Base-by-base conservation (phyloP, 2,888 invertebrate species). In the Parochlus steinenii region DNA sequence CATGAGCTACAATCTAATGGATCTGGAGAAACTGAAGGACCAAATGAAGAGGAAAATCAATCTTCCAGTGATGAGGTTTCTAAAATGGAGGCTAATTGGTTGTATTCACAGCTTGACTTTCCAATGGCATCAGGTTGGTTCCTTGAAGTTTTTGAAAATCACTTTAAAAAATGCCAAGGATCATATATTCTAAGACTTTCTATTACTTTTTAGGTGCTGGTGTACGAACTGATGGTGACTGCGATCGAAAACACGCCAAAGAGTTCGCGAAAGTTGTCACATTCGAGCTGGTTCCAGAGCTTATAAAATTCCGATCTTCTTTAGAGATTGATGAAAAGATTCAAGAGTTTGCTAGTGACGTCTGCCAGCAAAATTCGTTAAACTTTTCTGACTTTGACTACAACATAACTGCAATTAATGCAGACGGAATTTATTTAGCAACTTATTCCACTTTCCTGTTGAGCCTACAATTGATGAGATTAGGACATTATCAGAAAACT, bases 361-460 rank as follows among this genome's bases (percentile, higher is more conserved):
- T 87, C 47, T 92, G 90, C 55, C 79, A 87, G 61, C 74, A 82
- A 67, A 59, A 59, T 37, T 58, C 56, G 45, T 50, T 53, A 48
- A 59, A 58, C 25, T 56, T 53, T 40, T 59, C 59, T 3, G 57
- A 59, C 31, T 59, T 59, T 35, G 59, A 59, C 41, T 73, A 69
- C 54, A 71, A 74, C 47, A 67, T 75, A 3, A 61, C 68, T 0
- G 66, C 68, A 28, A 81, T 93, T 65, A 93, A 93, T 56, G 92
- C 90, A 2, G 93, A 93, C 58, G 92, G 92, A 15, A 81, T 93
- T 25, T 93, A 93, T 52, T 60, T 92, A 41, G 85, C 90, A 2
- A 83, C 86, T 0, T 89, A 87, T 51, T 77, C 86, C 0, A 80
- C 86, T 1, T 57, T 93, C 15, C 58, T 85, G 28, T 62, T 93